These are phyloP conservation scores for Tamias sibiricus DNA, from an alignment of 2,113 vertebrate genomes.

Conservation along the genomic window DNA sequence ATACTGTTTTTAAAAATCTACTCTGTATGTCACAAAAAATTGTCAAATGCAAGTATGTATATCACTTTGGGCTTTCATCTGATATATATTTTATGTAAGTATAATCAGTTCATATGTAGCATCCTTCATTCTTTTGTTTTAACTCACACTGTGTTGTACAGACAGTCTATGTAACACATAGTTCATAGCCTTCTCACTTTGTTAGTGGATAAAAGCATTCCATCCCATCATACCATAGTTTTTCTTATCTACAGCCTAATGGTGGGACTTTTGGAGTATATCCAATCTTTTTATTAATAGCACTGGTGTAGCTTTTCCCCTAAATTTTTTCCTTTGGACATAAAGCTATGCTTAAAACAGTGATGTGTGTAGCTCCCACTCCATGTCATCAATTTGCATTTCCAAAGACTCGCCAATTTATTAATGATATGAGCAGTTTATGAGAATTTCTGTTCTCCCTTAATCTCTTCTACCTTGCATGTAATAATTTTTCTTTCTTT, in stretches of 20 bases:
- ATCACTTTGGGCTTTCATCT: neutral
- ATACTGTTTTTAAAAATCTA: conserved; percentile 25
- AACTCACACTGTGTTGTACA: neutral
- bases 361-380: neutral
- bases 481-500: conserved; percentile 13
- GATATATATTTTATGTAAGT: neutral
- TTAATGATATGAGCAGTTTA: neutral
- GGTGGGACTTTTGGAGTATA: neutral
- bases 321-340: conserved; percentile 24
- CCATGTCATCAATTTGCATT: neutral
- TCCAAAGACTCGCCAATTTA: neutral
- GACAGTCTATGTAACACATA: neutral
- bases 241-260: conserved; percentile 23
- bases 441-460: neutral
- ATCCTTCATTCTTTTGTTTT: conserved; percentile 32
- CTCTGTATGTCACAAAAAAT: neutral
- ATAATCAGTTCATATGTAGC: neutral
- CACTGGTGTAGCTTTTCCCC: neutral
- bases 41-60: neutral
- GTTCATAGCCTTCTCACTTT: neutral
- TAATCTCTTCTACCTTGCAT: neutral
- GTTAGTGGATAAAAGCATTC: neutral
- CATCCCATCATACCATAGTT: neutral
- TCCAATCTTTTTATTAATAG: conserved; percentile 11
- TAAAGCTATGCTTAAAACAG: neutral